A percentile compares a stretch with the other conserved stretches of the same genome.
Conservation (phyloP, 2,113 vertebrate genomes). For the Amazona vittata region DNA sequence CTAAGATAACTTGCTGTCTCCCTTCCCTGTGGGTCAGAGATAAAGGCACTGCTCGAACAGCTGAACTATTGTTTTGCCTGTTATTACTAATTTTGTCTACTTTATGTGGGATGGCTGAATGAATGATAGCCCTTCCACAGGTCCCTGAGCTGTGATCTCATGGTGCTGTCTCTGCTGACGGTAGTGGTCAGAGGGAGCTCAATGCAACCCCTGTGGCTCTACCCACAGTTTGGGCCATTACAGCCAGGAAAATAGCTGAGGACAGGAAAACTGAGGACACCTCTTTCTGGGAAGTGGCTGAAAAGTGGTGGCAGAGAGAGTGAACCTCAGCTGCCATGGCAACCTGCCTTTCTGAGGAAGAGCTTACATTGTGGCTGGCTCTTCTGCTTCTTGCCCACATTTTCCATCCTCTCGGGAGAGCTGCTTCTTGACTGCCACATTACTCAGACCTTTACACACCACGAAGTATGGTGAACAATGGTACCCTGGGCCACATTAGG, state of each 20-base stretch:
- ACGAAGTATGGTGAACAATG: not conserved
- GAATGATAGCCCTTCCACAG: not conserved
- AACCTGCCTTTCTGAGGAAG: conserved; percentile 20
- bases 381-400: conserved; percentile 18
- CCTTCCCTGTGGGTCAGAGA: not conserved
- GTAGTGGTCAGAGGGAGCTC: not conserved
- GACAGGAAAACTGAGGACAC: not conserved
- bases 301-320: not conserved
- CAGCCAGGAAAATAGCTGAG: not conserved
- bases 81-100: not conserved
- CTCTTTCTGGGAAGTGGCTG: not conserved
- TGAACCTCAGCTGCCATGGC: not conserved
- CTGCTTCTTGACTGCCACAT: not conserved
- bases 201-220: not conserved
- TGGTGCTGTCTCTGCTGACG: not conserved
- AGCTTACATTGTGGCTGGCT: not conserved
- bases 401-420: not conserved
- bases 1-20: not conserved
- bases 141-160: not conserved
- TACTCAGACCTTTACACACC: not conserved
- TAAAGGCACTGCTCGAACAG: not conserved
- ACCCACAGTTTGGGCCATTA: not conserved
- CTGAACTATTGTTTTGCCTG: not conserved
- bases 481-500: not conserved
- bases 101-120: not conserved